These are phyloP conservation scores for Somateria mollissima DNA, from an alignment of 2,797 vertebrate species.

Conservation along the genomic window DNA sequence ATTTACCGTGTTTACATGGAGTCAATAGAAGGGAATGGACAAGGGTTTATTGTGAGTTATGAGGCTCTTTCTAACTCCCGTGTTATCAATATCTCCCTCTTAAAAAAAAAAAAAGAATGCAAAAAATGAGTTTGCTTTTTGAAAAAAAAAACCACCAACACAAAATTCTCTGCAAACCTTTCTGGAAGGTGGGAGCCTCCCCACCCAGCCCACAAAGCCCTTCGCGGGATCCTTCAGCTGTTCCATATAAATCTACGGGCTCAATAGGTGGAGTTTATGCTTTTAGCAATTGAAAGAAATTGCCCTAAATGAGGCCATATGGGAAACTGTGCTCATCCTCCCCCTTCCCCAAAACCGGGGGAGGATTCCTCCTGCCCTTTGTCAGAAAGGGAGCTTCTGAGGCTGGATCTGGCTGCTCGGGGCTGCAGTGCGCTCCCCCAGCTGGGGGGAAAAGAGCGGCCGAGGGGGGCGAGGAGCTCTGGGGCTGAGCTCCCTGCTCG, in stretches of 20 bases:
- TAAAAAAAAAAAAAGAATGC: not conserved
- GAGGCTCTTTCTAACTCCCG: not conserved
- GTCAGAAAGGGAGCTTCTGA: not conserved
- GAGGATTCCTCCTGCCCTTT: not conserved
- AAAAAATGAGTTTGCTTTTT: not conserved
- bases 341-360: not conserved
- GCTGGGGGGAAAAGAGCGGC: no score
- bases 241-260: conserved; percentile 11
- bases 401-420: not conserved
- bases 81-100: conserved; percentile 6
- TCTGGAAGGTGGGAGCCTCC: not conserved
- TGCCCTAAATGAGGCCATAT: conserved; percentile 41
- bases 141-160: no score
- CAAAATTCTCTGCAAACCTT: not conserved
- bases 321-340: not conserved
- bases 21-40: conserved; percentile 45
- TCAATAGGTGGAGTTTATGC: not conserved
- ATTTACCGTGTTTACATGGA: conserved; percentile 53
- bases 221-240: not conserved
- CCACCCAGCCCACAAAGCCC: not conserved
- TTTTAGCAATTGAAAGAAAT: not conserved
- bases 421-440: no score
- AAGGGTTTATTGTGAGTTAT: conserved; percentile 34
- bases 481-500: no score
- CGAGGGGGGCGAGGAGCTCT: not conserved